These are phyloP conservation scores for Cryptocephalus moraei DNA, from an alignment of 2,888 invertebrate species.

Conservation along the genomic window DNA sequence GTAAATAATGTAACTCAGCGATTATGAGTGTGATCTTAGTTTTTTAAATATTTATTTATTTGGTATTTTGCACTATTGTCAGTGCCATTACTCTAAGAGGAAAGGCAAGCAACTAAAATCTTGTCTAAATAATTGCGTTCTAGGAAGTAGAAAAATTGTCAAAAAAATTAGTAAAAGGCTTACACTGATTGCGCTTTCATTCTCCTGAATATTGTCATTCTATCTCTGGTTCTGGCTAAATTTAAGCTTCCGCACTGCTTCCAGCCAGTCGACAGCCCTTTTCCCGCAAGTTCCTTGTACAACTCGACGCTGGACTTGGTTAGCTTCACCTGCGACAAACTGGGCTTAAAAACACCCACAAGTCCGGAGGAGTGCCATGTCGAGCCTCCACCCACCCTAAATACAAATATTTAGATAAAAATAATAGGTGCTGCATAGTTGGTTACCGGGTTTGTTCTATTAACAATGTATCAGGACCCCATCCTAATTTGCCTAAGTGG, in stretches of 20 bases:
- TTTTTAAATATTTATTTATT: no score
- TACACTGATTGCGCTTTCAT: constrained; percentile 81
- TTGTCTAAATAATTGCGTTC: no score
- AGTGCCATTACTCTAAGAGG: no score
- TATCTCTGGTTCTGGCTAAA: constrained; percentile 72
- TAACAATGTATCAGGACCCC: constrained; percentile 71
- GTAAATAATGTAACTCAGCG: no score
- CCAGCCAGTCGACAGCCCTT: constrained; percentile 75
- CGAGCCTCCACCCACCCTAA: constrained; percentile 65
- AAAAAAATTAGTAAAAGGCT: constrained; percentile 25
- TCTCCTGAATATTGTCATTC: constrained; percentile 72
- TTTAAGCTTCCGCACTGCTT: constrained; percentile 85
- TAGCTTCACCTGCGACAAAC: constrained; percentile 67
- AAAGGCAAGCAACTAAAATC: no score
- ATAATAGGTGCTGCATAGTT: background rate
- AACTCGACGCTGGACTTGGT: constrained; percentile 68
- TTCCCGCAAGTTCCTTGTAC: constrained; percentile 62
- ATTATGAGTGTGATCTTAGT: no score
- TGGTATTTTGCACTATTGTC: no score
- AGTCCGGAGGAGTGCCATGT: constrained; percentile 76
- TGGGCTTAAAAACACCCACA: constrained; percentile 78
- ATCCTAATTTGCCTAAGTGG: constrained; percentile 73
- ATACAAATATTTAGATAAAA: constrained; percentile 2
- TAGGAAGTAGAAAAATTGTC: no score
- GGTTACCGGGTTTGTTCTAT: constrained; percentile 74